These are phyloP conservation scores for Sepioteuthis lessoniana DNA, from an alignment of 2,888 invertebrate species.

Conservation along the genomic window DNA sequence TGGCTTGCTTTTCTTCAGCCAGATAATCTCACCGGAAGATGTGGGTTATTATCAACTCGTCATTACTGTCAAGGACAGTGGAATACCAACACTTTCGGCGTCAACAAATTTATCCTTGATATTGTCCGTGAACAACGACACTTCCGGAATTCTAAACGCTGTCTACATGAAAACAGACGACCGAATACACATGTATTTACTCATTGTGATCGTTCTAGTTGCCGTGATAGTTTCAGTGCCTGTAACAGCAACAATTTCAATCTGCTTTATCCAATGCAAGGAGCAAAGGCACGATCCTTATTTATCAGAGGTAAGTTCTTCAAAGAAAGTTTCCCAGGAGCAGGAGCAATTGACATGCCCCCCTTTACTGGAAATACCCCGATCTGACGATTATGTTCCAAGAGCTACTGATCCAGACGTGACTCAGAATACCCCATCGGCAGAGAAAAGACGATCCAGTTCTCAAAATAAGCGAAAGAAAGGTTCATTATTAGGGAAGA, in stretches of 20 bases:
- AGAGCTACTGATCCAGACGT: not conserved
- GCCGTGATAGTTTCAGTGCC: not conserved
- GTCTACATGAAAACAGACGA: not conserved
- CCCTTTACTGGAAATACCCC: not conserved
- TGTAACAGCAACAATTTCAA: not conserved
- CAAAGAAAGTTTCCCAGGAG: not conserved
- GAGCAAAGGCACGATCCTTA: not conserved
- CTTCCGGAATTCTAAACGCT: not conserved
- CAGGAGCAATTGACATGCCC: not conserved
- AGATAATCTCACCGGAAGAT: not conserved
- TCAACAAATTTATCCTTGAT: not conserved
- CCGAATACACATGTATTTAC: slow-evolving; percentile 5
- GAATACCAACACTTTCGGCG: not conserved
- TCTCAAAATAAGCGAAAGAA: not conserved
- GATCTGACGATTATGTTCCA: not conserved
- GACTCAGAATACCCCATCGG: not conserved
- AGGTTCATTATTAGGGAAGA: not conserved
- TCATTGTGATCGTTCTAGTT: not conserved
- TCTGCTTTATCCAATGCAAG: not conserved
- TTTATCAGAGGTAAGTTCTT: not conserved
- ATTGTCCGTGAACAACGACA: not conserved
- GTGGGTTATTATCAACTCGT: not conserved
- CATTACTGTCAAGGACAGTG: not conserved
- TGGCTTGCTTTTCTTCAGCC: not conserved
- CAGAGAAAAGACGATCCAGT: too few relatives aligned